These are phyloP conservation scores for Andrena praecox DNA, from an alignment of 2,888 invertebrate species.

Conservation along the genomic window DNA sequence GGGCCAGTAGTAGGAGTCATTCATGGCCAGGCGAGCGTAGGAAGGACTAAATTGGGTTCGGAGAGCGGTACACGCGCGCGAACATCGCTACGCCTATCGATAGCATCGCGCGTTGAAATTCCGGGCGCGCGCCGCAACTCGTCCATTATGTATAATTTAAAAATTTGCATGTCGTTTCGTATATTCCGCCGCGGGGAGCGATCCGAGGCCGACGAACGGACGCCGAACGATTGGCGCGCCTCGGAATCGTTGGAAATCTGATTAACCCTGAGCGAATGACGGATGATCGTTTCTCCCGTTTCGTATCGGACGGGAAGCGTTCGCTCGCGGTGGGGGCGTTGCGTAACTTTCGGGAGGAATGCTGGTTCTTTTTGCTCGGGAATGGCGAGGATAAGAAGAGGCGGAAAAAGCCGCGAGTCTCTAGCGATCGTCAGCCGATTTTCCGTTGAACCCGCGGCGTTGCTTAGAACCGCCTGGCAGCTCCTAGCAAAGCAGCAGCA, in stretches of 20 bases:
- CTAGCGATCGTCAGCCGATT: background rate
- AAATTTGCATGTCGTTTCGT: conserved; percentile 48
- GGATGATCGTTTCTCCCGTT: background rate
- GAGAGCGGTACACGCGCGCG: conserved; percentile 15
- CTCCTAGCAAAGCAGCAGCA: background rate
- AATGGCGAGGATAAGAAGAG: background rate
- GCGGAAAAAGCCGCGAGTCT: background rate
- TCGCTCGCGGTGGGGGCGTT: background rate
- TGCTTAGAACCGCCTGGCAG: conserved; percentile 27
- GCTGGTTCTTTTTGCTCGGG: background rate
- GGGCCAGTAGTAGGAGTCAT: conserved; percentile 67
- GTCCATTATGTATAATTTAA: conserved; percentile 52
- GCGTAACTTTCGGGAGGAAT: background rate
- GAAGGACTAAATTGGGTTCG: conserved; percentile 56
- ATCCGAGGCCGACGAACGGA: conserved; percentile 30
- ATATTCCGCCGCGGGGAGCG: conserved; percentile 21
- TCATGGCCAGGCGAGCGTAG: conserved; percentile 68
- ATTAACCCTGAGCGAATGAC: conserved; percentile 40
- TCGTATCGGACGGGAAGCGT: background rate
- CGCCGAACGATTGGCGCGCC: background rate
- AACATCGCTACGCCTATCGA: conserved; percentile 41
- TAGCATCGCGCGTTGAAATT: conserved; percentile 40
- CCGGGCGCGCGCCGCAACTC: conserved; percentile 29
- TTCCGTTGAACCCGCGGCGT: conserved; percentile 38
- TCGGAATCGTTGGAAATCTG: conserved; percentile 20